A percentile compares a stretch with the other conserved stretches of the same genome.
These are phyloP conservation scores for Salarias fasciatus DNA, from an alignment of 2,797 vertebrate species.

Conservation along the genomic window DNA sequence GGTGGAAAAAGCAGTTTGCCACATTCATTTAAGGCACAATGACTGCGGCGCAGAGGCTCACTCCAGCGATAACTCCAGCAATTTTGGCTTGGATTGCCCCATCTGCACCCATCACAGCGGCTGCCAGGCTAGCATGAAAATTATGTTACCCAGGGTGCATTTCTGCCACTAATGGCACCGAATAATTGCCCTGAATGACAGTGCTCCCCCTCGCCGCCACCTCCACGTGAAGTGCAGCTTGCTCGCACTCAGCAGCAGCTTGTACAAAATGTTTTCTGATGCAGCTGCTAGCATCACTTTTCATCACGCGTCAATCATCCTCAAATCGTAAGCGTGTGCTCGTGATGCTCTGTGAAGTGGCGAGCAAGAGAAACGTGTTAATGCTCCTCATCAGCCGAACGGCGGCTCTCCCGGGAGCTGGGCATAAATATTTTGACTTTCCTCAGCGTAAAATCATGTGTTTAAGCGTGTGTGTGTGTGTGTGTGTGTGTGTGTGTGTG, in stretches of 20 bases:
- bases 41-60: slow-evolving; percentile 29
- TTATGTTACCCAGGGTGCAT: slow-evolving; percentile 55
- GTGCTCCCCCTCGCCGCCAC: slow-evolving; percentile 22
- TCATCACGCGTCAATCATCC: slow-evolving; percentile 47
- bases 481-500: too few species aligned
- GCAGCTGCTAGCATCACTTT: slow-evolving; percentile 21
- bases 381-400: slow-evolving; percentile 56
- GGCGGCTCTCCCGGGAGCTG: slow-evolving; percentile 53
- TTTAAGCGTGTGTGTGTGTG: slow-evolving; percentile 17
- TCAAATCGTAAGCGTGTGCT: slow-evolving; percentile 48
- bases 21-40: slow-evolving; percentile 56
- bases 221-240: too few species aligned
- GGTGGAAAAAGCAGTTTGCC: slow-evolving; percentile 61
- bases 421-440: slow-evolving; percentile 71
- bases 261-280: slow-evolving; percentile 19
- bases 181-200: slow-evolving; percentile 56
- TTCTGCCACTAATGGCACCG: slow-evolving; percentile 63
- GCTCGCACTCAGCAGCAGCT: too few species aligned
- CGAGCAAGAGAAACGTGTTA: slow-evolving; percentile 45
- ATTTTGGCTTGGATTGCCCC: slow-evolving; percentile 56
- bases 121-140: slow-evolving; percentile 64
- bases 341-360: slow-evolving; percentile 37
- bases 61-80: slow-evolving; percentile 59
- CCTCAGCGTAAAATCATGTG: slow-evolving; percentile 38
- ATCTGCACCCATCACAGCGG: slow-evolving; percentile 53